phyloP scores from a whole-genome alignment of 2,113 vertebrate species.

The Ailurus styani region DNA sequence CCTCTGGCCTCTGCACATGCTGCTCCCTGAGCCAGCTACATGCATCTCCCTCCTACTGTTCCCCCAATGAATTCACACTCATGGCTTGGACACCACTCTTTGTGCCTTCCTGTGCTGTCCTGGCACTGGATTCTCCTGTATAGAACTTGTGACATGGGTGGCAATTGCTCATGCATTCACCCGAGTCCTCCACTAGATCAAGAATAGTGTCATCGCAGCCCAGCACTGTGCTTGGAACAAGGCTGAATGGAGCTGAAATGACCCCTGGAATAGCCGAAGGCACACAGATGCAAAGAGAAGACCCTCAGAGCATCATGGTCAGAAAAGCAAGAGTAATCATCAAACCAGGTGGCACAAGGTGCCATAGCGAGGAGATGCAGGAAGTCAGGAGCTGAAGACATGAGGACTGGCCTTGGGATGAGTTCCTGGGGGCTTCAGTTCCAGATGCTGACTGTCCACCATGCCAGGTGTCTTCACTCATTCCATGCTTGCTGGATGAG shows the following conservation, averaged over 20 bases:
- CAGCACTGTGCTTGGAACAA: not conserved
- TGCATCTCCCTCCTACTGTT: not conserved
- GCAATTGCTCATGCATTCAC: not conserved
- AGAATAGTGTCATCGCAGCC: not conserved
- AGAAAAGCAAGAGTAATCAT: not conserved
- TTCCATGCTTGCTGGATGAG: not conserved
- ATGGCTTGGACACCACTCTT: not conserved
- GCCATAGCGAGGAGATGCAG: not conserved
- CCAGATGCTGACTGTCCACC: not conserved
- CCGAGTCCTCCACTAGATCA: not conserved
- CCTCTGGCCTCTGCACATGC: not conserved
- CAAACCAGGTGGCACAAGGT: not conserved
- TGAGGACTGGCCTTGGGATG: not conserved
- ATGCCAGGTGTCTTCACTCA: rapidly evolving
- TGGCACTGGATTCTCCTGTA: rapidly evolving
- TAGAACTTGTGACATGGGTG: not conserved
- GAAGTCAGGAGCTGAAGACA: rapidly evolving
- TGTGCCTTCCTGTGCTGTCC: not conserved
- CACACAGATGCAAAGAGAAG: not conserved
- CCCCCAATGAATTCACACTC: not conserved
- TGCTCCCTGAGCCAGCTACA: not conserved
- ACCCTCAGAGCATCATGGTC: not conserved
- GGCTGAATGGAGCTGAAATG: not conserved
- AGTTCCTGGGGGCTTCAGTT: not conserved
- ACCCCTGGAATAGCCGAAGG: not conserved